phyloP scores from a whole-genome alignment of 2,797 vertebrate genomes.

The Artibeus lituratus region DNA sequence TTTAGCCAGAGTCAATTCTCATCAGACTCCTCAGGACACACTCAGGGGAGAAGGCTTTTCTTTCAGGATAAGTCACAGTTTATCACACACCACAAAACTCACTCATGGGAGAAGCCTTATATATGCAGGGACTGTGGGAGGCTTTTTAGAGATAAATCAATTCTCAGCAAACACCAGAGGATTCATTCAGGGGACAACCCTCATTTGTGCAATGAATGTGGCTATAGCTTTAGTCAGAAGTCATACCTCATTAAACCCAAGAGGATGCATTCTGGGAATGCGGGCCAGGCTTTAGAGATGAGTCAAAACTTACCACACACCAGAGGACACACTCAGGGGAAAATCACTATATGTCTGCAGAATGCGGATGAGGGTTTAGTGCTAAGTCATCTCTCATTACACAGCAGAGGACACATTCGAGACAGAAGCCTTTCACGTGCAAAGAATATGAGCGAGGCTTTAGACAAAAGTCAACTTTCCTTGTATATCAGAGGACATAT shows the following conservation, averaged over 20 bases:
- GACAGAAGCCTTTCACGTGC: neutral
- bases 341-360: no score
- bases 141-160: neutral
- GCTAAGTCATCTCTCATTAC: neutral
- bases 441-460: neutral
- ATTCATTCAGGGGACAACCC: neutral
- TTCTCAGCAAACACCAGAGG: neutral
- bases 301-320: neutral
- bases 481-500: neutral
- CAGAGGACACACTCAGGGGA: neutral
- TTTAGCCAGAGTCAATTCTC: neutral
- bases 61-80: neutral
- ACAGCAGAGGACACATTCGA: neutral
- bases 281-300: neutral
- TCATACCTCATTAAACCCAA: neutral
- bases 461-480: neutral
- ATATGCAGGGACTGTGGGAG: neutral
- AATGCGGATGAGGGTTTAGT: neutral
- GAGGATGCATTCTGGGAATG: neutral
- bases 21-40: neutral
- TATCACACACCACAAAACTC: neutral
- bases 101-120: neutral
- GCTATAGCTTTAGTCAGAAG: neutral
- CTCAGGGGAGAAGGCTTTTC: neutral
- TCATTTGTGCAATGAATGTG: neutral